Percentiles rank a stretch among this genome's conserved stretches.
Conservation (phyloP, 2,113 vertebrate species). For the Channa maculata region DNA sequence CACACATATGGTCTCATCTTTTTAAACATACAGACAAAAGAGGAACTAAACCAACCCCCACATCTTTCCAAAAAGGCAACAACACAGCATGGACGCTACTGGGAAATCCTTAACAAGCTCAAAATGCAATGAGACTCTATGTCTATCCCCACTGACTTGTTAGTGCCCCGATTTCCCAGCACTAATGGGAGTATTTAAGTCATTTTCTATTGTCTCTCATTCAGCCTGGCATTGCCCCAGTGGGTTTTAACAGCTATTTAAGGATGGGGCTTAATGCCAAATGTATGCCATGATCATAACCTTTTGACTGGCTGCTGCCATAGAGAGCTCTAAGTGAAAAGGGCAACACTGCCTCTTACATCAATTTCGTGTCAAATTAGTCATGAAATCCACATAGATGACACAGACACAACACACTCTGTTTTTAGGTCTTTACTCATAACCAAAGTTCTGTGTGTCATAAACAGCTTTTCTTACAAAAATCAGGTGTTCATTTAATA, state of each 20-base stretch:
- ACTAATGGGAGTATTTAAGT: slow-evolving; percentile 81
- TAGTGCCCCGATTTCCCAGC: slow-evolving; percentile 75
- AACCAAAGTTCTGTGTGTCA: not conserved
- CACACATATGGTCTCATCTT: not conserved
- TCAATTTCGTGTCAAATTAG: slow-evolving; percentile 72
- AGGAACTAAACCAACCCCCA: slow-evolving; percentile 38
- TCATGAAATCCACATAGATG: slow-evolving; percentile 56
- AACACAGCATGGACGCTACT: slow-evolving; percentile 72
- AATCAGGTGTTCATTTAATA: slow-evolving; percentile 10
- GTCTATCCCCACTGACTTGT: slow-evolving; percentile 80
- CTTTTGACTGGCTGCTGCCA: slow-evolving; percentile 73
- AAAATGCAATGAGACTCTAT: slow-evolving; percentile 77
- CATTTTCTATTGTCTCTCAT: slow-evolving; percentile 80
- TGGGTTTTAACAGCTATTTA: slow-evolving; percentile 70
- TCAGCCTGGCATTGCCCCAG: slow-evolving; percentile 69
- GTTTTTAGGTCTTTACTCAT: not conserved
- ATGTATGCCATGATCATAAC: slow-evolving; percentile 76
- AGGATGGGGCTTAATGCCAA: slow-evolving; percentile 71
- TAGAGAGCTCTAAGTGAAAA: slow-evolving; percentile 64
- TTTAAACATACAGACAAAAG: slow-evolving; percentile 44
- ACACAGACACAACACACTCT: slow-evolving; percentile 33
- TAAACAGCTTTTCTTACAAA: slow-evolving; percentile 16
- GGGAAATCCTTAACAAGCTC: slow-evolving; percentile 78
- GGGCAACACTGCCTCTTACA: slow-evolving; percentile 73
- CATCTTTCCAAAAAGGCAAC: slow-evolving; percentile 69